Percentiles rank a stretch among this genome's conserved stretches.
Evolutionary conservation across 2,797 vertebrate species (phyloP).

Genomic region (Aphelocoma californica): DNA sequence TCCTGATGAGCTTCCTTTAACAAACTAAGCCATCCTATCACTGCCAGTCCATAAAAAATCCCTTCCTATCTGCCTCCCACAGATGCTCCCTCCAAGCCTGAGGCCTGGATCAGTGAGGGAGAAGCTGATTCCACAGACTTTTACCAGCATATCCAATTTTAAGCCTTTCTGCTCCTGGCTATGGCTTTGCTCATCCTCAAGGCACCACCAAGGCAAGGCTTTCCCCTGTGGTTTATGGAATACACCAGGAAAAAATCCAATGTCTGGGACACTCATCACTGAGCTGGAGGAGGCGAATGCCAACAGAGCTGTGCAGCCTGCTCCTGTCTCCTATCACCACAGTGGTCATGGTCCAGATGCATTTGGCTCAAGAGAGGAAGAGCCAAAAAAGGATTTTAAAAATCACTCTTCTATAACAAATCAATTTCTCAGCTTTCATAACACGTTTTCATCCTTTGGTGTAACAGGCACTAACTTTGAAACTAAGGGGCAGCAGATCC

Average conservation of each 20-base stretch:
- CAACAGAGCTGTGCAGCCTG: neutral
- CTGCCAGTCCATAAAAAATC: neutral
- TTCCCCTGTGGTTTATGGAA: neutral
- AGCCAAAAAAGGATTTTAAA: neutral
- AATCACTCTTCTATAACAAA: neutral
- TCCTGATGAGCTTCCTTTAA: neutral
- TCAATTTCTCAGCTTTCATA: neutral
- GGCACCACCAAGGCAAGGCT: neutral
- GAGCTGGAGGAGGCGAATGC: neutral
- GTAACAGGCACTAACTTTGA: neutral
- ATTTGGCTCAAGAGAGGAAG: neutral
- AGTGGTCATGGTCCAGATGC: neutral
- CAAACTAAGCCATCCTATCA: neutral
- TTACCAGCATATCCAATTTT: neutral
- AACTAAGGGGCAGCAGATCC: neutral
- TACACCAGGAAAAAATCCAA: neutral
- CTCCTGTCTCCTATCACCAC: neutral
- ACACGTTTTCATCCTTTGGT: neutral
- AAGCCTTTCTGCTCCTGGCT: neutral
- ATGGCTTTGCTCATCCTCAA: neutral
- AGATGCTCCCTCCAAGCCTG: neutral
- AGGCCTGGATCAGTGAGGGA: neutral
- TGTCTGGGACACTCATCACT: neutral
- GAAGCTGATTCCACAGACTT: neutral
- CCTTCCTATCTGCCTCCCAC: neutral